Evolutionary conservation across 2,113 vertebrate species (phyloP), one percentile per base, ranked within the genome.

Genomic region (Brienomyrus brachyistius): DNA sequence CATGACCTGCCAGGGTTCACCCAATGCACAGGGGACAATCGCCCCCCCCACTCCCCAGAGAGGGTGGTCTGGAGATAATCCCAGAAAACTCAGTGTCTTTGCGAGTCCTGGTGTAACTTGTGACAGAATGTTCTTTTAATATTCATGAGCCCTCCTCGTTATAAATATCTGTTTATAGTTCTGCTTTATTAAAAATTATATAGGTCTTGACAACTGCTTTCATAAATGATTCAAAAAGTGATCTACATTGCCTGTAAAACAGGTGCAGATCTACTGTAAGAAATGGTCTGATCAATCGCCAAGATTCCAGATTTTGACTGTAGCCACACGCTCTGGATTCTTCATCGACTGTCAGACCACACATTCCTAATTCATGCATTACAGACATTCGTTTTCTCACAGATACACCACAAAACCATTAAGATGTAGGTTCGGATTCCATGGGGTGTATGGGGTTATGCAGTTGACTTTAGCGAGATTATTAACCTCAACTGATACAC

Each of bases 51-150:
- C 23, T 50, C 48, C 85, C 85, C 51, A 86, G 27, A 56, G n/a
- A 86, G 31, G 85, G 85, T 1, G 4, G 80, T n/a, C 80, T 83
- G 80, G 43, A 48, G 2, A 83, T 83, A 48, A 77, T 77, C 70
- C 43, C 85, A 52, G 85, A 56, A 31, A 40, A 15, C 48, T 51
- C 50, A 13, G 50, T 31, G 27, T 13, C n/a, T 50, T 48, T 54
- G 9, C 13, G 15, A 31, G 47, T 31, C 48, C 50, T 51, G 27
- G 9, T 31, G 50, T 47, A 83, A 83, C 80, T 83, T 83, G 80
- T 83, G 80, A 83, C 48, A 86, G 85, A 86, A 86, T 52, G 47
- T 52, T 8, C 85, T 54, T 56, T 83, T 51, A 52, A 86, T 35
- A 86, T 54, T 56, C 85, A 54, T 35, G 27, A 86, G n/a, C 3